Conservation (phyloP, 1,140 invertebrate genomes). For the Spodoptera litura region DNA sequence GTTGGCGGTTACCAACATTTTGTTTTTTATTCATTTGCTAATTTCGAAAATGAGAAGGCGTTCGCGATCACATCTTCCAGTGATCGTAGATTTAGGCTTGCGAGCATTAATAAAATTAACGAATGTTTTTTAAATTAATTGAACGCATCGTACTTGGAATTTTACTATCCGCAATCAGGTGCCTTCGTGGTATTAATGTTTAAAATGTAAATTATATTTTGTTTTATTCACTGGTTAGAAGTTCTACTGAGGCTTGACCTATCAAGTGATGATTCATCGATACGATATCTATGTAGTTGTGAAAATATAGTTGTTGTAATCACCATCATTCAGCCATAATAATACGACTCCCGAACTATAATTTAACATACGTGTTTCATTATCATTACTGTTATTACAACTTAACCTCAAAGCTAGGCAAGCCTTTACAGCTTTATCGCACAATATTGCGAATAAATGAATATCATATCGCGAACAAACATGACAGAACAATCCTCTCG, state of each 20-base stretch:
- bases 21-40: constrained; percentile 81
- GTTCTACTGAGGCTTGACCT: neutral
- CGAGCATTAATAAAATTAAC: constrained; percentile 84
- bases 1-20: constrained; percentile 71
- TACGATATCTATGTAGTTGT: neutral
- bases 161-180: constrained; percentile 74
- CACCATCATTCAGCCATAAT: constrained; percentile 13
- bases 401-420: constrained; percentile 11
- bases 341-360: constrained; percentile 3
- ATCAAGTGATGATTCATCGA: constrained; percentile 18
- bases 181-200: constrained; percentile 55
- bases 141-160: constrained; percentile 76
- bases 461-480: constrained; percentile 48
- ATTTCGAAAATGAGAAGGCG: constrained; percentile 85
- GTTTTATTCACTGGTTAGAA: neutral
- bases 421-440: constrained; percentile 7
- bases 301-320: constrained; percentile 4
- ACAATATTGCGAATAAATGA: constrained; percentile 43
- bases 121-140: constrained; percentile 85
- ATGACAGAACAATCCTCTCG: constrained; percentile 62
- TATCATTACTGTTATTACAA: constrained; percentile 29
- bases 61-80: constrained; percentile 74
- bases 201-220: constrained; percentile 34
- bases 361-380: constrained; percentile 18
- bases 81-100: constrained; percentile 81